phyloP scores from a whole-genome alignment of 2,797 vertebrate species.

The Periophthalmus magnuspinnatus region DNA sequence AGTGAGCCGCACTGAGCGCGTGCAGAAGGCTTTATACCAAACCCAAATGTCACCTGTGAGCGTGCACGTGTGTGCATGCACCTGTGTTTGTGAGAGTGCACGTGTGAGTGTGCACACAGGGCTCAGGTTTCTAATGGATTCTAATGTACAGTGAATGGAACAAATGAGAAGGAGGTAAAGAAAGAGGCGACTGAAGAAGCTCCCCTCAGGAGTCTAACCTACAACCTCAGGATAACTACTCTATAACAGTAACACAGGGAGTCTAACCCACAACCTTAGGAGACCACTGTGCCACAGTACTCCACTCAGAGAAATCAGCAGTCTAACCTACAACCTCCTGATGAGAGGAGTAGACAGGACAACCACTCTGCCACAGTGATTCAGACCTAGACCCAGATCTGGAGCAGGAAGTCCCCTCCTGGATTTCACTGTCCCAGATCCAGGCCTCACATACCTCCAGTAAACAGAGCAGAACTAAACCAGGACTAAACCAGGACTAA shows the following conservation, averaged over 20 bases:
- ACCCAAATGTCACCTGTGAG: constrained; percentile 10
- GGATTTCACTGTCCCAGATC: not conserved
- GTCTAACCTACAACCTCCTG: not conserved
- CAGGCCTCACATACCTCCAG: not conserved
- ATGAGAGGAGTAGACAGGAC: too few relatives aligned
- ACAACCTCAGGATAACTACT: too few relatives aligned
- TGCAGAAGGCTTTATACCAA: constrained; percentile 5
- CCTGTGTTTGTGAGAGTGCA: not conserved
- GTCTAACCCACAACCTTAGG: too few relatives aligned
- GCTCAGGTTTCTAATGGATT: constrained; percentile 13
- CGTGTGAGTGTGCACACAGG: not conserved
- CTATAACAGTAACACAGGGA: too few relatives aligned
- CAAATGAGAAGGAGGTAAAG: constrained; percentile 12
- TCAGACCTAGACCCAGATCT: too few relatives aligned
- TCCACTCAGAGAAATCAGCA: too few relatives aligned
- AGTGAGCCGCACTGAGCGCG: not conserved
- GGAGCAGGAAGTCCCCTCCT: not conserved
- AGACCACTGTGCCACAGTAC: too few relatives aligned
- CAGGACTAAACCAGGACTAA: not conserved
- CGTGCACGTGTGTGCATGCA: constrained; percentile 5
- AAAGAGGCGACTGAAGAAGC: constrained; percentile 1
- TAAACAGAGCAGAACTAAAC: not conserved
- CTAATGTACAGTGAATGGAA: constrained; percentile 15
- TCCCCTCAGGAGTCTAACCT: not conserved
- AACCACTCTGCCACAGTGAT: too few relatives aligned